A percentile compares a stretch with the other conserved stretches of the same genome.
Evolutionary conservation across 2,797 vertebrate genomes (phyloP).

Genomic region (Arrhamphus sclerolepis): DNA sequence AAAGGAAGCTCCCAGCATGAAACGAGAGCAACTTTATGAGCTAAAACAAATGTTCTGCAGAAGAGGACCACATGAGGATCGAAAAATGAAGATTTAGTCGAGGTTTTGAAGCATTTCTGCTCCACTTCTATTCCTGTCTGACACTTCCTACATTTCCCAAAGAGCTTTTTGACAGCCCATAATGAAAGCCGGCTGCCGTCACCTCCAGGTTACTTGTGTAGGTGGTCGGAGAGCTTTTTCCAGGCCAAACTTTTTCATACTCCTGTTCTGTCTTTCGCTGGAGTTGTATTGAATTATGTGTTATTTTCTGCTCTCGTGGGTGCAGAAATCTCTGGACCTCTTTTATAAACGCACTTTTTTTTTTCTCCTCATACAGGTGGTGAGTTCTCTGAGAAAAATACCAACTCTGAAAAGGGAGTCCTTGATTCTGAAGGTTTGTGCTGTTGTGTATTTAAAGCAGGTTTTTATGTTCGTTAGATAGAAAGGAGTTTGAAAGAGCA

Average conservation of each 20-base stretch:
- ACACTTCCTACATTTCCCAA: slow-evolving; percentile 43
- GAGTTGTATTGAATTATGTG: slow-evolving; percentile 6
- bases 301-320: slow-evolving; percentile 48
- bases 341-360: slow-evolving; percentile 12
- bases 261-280: slow-evolving; percentile 20
- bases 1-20: slow-evolving; percentile 39
- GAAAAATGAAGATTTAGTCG: background rate
- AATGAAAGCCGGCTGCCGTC: slow-evolving; percentile 20
- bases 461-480: no score
- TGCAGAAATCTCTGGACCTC: slow-evolving; percentile 16
- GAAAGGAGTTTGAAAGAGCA: no score
- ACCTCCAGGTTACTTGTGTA: slow-evolving; percentile 42
- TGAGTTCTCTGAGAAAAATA: background rate
- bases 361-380: background rate
- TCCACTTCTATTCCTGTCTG: slow-evolving; percentile 31
- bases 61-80: background rate
- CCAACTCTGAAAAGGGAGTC: no score
- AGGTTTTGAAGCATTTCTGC: slow-evolving; percentile 8
- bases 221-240: slow-evolving; percentile 42
- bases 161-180: slow-evolving; percentile 25
- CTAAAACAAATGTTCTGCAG: background rate
- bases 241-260: slow-evolving; percentile 24
- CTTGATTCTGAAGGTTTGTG: no score
- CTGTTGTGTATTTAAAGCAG: no score
- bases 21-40: background rate